Percentiles rank a stretch among this genome's conserved stretches.
Evolutionary conservation across 2,113 vertebrate species (phyloP).

Genomic region (Dinomys branickii): DNA sequence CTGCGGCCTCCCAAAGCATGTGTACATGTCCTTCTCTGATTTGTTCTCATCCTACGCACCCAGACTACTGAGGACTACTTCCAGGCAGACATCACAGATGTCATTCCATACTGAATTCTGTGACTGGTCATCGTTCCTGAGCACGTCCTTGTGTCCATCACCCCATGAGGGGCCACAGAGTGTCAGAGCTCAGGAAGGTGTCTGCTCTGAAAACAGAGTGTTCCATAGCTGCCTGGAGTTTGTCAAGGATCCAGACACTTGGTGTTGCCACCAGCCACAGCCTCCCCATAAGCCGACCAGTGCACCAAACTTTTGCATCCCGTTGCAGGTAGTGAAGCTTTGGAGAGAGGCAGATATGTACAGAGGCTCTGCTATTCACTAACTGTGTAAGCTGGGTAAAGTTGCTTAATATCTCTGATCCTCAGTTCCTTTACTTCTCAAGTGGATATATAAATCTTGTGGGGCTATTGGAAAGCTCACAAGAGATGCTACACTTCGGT

Average conservation of each 20-base stretch:
- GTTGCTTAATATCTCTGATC: not conserved
- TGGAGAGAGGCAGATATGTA: not conserved
- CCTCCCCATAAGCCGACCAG: not conserved
- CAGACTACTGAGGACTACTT: not conserved
- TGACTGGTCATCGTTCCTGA: not conserved
- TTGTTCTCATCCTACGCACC: not conserved
- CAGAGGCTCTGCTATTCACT: not conserved
- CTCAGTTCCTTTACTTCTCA: not conserved
- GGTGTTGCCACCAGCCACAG: not conserved
- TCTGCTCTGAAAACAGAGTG: not conserved
- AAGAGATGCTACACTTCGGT: not conserved
- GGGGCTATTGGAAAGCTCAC: not conserved
- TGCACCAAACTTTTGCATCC: not conserved
- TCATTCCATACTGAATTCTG: not conserved
- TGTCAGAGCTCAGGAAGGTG: not conserved
- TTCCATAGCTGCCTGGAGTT: not conserved
- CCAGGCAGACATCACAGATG: not conserved
- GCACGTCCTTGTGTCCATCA: not conserved
- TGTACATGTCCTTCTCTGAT: not conserved
- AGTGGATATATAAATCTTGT: not conserved
- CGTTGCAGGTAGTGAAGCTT: not conserved
- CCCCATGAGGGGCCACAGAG: not conserved
- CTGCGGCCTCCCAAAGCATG: not conserved
- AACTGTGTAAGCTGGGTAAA: conserved; percentile 17
- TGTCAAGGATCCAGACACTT: not conserved